Conservation (phyloP, 1,140 invertebrate genomes). For the Magallana angulata region DNA sequence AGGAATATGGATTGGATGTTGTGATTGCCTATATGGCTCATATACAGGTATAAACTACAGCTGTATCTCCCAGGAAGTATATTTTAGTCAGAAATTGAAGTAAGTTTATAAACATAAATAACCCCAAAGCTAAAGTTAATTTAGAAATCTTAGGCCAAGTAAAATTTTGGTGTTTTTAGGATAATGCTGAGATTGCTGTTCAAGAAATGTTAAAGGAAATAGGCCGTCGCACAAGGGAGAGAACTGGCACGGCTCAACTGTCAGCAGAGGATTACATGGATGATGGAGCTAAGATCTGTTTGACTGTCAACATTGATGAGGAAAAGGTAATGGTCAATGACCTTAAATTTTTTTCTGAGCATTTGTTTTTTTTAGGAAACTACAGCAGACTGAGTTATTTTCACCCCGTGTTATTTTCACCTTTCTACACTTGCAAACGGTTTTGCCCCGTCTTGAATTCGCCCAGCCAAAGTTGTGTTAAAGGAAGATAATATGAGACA, state of each 20-base stretch:
- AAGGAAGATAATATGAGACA: too few relatives aligned
- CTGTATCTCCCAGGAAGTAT: neutral
- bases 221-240: constrained; percentile 76
- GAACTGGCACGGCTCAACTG: constrained; percentile 75
- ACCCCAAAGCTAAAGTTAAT: too few relatives aligned
- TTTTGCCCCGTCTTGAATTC: too few relatives aligned
- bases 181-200: constrained; percentile 96
- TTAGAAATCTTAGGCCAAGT: too few relatives aligned
- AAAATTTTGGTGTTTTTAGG: constrained; percentile 81
- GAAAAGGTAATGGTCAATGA: constrained; percentile 77
- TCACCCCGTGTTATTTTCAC: too few relatives aligned
- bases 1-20: constrained; percentile 92
- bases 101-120: too few relatives aligned
- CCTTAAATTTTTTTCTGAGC: too few relatives aligned
- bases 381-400: too few relatives aligned
- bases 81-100: too few relatives aligned
- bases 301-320: constrained; percentile 90
- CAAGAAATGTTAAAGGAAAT: constrained; percentile 91
- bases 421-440: too few relatives aligned
- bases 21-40: constrained; percentile 98
- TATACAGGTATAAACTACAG: constrained; percentile 84
- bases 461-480: too few relatives aligned
- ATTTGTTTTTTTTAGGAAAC: too few relatives aligned
- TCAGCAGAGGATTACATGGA: constrained; percentile 93
- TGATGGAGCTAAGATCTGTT: constrained; percentile 93